A percentile compares a stretch with the other conserved stretches of the same genome.
phyloP scores from a whole-genome alignment of 2,113 vertebrate genomes.

The Leptobrachium leishanense region DNA sequence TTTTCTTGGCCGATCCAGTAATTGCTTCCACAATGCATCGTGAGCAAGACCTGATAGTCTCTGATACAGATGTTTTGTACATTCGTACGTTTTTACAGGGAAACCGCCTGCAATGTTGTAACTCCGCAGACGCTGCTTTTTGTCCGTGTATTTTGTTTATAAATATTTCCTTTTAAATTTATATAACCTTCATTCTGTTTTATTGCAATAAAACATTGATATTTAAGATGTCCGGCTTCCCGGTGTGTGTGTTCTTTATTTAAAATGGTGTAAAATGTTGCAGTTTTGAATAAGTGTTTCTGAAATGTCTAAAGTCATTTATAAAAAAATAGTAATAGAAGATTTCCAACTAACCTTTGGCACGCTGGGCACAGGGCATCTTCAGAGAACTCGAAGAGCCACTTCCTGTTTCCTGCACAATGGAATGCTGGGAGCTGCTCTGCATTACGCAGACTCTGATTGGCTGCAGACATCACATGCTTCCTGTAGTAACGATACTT shows the following conservation, averaged over 20 bases:
- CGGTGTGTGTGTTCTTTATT: neutral
- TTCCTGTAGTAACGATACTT: too few relatives aligned
- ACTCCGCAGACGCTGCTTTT: conserved; percentile 56
- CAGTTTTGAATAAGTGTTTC: too few relatives aligned
- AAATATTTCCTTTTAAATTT: conserved; percentile 61
- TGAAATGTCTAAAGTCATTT: too few relatives aligned
- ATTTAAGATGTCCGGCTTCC: conserved; percentile 64
- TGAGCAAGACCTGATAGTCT: neutral
- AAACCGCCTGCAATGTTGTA: conserved; percentile 60
- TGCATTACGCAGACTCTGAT: too few relatives aligned
- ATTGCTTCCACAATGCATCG: neutral
- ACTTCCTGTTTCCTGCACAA: too few relatives aligned
- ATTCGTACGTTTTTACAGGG: neutral
- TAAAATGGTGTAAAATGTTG: too few relatives aligned
- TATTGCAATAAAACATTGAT: conserved; percentile 73
- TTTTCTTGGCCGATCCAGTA: neutral
- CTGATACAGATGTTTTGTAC: neutral
- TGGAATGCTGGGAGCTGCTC: too few relatives aligned
- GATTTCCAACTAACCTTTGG: too few relatives aligned
- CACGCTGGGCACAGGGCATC: too few relatives aligned
- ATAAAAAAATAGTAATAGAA: too few relatives aligned
- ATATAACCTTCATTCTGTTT: conserved; percentile 55
- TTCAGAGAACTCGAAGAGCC: too few relatives aligned
- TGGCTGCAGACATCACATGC: too few relatives aligned
- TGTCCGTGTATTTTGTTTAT: conserved; percentile 62